A percentile compares a stretch with the other conserved stretches of the same genome.
Conservation (phyloP, 53 echinoderm and acorn worm species). For the Echinarachnius parma region DNA sequence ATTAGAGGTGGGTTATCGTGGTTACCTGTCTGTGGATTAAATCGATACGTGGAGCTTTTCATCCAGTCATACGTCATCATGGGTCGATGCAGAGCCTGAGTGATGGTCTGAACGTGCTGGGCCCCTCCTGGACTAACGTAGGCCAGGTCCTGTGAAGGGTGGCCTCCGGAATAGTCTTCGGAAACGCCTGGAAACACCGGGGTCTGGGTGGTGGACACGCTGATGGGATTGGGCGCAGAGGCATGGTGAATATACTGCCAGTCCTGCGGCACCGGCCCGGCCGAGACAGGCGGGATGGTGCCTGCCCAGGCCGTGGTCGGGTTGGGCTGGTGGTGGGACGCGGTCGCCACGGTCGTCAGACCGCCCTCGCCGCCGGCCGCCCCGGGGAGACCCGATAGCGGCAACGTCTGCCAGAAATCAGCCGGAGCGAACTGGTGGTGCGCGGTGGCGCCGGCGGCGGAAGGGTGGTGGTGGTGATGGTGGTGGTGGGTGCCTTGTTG, state of each 20-base stretch:
- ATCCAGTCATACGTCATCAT: constrained; percentile 60
- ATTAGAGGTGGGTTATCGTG: too few species aligned
- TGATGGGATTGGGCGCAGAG: constrained; percentile 1
- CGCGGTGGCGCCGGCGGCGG: neutral
- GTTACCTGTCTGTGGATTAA: constrained; percentile 93
- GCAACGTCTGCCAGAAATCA: constrained; percentile 27
- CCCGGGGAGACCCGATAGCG: too few species aligned
- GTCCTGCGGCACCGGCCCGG: neutral
- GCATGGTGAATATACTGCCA: constrained; percentile 40
- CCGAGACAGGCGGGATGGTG: neutral
- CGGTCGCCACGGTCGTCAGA: neutral
- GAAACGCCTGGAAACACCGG: constrained; percentile 10
- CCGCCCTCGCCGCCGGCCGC: neutral
- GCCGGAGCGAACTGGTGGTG: constrained; percentile 21
- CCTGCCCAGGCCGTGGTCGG: constrained; percentile 1
- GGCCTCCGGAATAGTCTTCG: constrained; percentile 9
- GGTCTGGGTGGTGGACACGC: neutral
- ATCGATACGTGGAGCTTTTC: constrained; percentile 76
- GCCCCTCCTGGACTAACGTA: constrained; percentile 20
- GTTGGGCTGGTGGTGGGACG: constrained; percentile 21
- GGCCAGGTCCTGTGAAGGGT: constrained; percentile 12
- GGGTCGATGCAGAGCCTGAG: constrained; percentile 34
- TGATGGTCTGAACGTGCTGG: constrained; percentile 26
- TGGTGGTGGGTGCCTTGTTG: constrained; percentile 10
- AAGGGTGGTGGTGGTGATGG: neutral